Conservation (phyloP, 2,888 invertebrate species). For the Nycteola revayana region DNA sequence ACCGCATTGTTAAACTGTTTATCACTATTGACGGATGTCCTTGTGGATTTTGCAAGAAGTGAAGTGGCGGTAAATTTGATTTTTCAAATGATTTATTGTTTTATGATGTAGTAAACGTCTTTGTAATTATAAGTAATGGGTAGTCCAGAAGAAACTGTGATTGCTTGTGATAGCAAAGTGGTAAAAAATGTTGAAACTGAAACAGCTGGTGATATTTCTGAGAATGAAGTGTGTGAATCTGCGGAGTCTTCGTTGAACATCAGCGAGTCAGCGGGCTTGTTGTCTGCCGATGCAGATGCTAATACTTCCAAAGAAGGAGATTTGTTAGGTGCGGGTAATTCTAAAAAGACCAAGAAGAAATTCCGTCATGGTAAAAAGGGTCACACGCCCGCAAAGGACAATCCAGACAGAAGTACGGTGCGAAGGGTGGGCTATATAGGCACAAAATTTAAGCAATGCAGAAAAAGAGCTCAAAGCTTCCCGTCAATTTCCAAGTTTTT, state of each 20-base stretch:
- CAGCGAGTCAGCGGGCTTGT: conserved; percentile 38
- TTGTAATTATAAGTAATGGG: conserved; percentile 55
- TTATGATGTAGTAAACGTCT: conserved; percentile 49
- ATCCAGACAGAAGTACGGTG: conserved; percentile 58
- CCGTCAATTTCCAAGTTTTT: conserved; percentile 87
- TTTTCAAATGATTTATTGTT: conserved; percentile 47
- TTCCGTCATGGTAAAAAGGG: conserved; percentile 70
- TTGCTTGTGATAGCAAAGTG: conserved; percentile 35
- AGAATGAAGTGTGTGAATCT: conserved; percentile 52
- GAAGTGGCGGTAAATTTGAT: conserved; percentile 78
- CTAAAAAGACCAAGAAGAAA: conserved; percentile 73
- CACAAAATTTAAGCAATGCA: conserved; percentile 72
- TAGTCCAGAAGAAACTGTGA: conserved; percentile 58
- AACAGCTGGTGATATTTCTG: conserved; percentile 54
- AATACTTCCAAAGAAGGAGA: conserved; percentile 64
- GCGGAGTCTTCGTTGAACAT: conserved; percentile 51
- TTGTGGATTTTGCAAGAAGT: conserved; percentile 74
- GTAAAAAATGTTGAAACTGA: conserved; percentile 49
- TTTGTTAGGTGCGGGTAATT: conserved; percentile 37
- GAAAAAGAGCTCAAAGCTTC: conserved; percentile 87
- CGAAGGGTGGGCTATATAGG: conserved; percentile 69
- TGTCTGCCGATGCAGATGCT: conserved; percentile 40
- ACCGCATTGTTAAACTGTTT: conserved; percentile 75
- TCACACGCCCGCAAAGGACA: conserved; percentile 64
- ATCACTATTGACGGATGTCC: conserved; percentile 79